phyloP scores from a whole-genome alignment of 1,140 invertebrate species.

The Oryzaephilus surinamensis region DNA sequence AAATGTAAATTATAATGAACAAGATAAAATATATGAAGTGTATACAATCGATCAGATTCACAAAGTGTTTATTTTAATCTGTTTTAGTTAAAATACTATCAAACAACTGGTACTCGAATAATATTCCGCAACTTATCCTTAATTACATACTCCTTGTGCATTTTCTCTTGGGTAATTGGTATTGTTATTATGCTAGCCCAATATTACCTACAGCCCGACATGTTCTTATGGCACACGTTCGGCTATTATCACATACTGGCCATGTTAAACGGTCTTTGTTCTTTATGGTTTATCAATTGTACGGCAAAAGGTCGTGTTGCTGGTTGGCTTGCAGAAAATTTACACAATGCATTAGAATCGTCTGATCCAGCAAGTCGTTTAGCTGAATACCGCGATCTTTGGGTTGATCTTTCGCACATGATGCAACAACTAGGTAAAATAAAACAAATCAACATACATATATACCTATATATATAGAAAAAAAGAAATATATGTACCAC shows the following conservation, averaged over 20 bases:
- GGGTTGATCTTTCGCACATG: constrained; percentile 59
- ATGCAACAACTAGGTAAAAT: constrained; percentile 60
- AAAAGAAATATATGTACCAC: too few relatives aligned
- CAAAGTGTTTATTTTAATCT: constrained; percentile 3
- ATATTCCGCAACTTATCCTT: constrained; percentile 49
- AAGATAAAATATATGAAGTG: too few relatives aligned
- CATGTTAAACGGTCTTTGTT: constrained; percentile 56
- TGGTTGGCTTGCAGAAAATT: constrained; percentile 44
- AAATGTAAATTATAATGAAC: too few relatives aligned
- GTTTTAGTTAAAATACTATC: constrained; percentile 49
- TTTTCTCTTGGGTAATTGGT: constrained; percentile 50
- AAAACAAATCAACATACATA: too few relatives aligned
- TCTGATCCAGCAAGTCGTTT: constrained; percentile 48
- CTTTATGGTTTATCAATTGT: constrained; percentile 55
- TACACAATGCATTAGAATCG: constrained; percentile 46
- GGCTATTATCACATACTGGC: constrained; percentile 58
- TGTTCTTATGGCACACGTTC: constrained; percentile 54
- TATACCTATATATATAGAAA: too few relatives aligned
- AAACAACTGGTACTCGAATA: constrained; percentile 50
- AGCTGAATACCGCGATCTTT: constrained; percentile 51
- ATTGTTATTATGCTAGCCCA: constrained; percentile 51
- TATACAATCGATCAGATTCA: background rate
- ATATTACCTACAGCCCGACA: constrained; percentile 54
- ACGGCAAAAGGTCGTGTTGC: constrained; percentile 51
- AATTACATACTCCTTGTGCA: constrained; percentile 48